phyloP scores from a whole-genome alignment of 2,888 invertebrate genomes.

The Cylloceria caligata region DNA sequence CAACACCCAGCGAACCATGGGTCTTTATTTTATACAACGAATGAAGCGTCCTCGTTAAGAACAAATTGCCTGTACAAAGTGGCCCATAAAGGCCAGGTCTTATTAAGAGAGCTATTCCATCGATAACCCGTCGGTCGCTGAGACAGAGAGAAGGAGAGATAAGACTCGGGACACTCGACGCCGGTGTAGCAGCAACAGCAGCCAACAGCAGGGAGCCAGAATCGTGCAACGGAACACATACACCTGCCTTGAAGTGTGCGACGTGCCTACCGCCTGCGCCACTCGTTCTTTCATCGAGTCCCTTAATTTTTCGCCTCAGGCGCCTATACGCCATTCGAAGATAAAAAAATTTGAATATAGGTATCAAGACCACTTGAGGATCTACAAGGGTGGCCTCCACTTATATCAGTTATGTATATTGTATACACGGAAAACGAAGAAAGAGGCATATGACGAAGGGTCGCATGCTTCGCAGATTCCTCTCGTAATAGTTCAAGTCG shows the following conservation, averaged over 20 bases:
- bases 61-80: constrained; percentile 77
- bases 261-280: constrained; percentile 4
- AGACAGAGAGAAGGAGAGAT: constrained; percentile 31
- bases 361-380: not conserved
- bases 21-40: constrained; percentile 35
- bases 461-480: not conserved
- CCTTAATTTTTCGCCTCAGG: constrained; percentile 30
- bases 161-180: constrained; percentile 51
- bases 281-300: constrained; percentile 36
- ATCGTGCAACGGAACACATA: constrained; percentile 36
- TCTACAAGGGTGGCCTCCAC: constrained; percentile 13
- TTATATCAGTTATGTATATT: constrained; percentile 6
- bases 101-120: constrained; percentile 74
- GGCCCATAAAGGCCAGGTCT: constrained; percentile 76
- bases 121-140: constrained; percentile 46
- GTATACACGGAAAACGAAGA: not conserved
- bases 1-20: constrained; percentile 43
- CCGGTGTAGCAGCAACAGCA: constrained; percentile 35
- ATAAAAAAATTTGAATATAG: constrained; percentile 33
- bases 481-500: not conserved
- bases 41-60: constrained; percentile 75
- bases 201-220: constrained; percentile 28
- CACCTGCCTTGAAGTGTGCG: constrained; percentile 52
- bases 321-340: constrained; percentile 37
- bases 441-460: not conserved